phyloP scores from a whole-genome alignment of 1,140 invertebrate genomes.

The Cydia fagiglandana region DNA sequence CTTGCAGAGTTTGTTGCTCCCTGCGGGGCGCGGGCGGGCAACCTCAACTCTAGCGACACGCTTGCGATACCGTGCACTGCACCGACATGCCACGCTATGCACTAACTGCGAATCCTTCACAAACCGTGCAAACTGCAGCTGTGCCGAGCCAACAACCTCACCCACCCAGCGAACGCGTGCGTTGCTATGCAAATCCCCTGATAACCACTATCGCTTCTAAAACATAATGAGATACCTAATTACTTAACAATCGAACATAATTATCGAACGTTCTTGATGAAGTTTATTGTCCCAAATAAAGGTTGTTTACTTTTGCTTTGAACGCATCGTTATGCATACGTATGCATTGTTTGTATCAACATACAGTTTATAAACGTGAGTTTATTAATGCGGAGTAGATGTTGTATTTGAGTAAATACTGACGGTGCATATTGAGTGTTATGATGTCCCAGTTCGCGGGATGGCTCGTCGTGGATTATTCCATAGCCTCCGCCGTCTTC shows the following conservation, averaged over 20 bases:
- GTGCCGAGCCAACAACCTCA: constrained; percentile 35
- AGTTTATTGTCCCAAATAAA: constrained; percentile 71
- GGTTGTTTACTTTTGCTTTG: constrained; percentile 65
- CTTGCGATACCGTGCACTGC: constrained; percentile 41
- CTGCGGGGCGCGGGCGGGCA: constrained; percentile 38
- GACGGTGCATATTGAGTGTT: constrained; percentile 19
- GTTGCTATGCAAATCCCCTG: constrained; percentile 47
- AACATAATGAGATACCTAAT: constrained; percentile 65
- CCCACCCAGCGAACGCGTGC: constrained; percentile 23
- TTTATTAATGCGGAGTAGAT: constrained; percentile 9
- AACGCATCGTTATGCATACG: constrained; percentile 42
- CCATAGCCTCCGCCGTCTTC: constrained; percentile 35
- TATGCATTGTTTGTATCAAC: constrained; percentile 30
- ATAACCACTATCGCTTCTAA: constrained; percentile 52
- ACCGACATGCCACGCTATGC: constrained; percentile 34
- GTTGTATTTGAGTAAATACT: constrained; percentile 21
- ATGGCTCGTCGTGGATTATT: constrained; percentile 40
- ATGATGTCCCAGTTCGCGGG: constrained; percentile 15
- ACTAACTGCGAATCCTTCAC: constrained; percentile 35
- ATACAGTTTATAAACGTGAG: constrained; percentile 26
- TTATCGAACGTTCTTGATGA: constrained; percentile 67
- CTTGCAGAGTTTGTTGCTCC: constrained; percentile 77
- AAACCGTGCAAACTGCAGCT: constrained; percentile 18
- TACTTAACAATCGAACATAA: constrained; percentile 62
- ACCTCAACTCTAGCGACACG: constrained; percentile 68